Conservation (phyloP, 2,888 invertebrate species). For the Vannuccia rotundouncinata region DNA sequence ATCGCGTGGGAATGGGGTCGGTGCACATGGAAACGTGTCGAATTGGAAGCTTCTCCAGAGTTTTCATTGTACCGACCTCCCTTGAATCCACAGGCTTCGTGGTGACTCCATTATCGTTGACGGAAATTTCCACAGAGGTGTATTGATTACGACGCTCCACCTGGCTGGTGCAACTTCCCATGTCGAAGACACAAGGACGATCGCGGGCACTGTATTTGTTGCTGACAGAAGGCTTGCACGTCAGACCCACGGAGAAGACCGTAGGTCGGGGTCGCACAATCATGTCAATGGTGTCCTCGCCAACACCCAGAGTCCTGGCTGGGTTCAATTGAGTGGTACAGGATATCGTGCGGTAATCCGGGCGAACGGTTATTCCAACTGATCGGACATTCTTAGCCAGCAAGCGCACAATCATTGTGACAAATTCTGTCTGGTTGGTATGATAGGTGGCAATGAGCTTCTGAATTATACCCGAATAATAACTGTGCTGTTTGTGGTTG, state of each 20-base stretch:
- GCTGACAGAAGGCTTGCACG: not conserved
- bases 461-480: not conserved
- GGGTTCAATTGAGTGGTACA: not conserved
- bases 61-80: not conserved
- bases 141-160: not conserved
- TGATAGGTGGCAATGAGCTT: not conserved
- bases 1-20: not conserved
- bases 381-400: not conserved
- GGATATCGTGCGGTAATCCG: not conserved
- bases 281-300: not conserved
- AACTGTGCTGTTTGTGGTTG: not conserved
- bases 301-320: not conserved
- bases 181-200: not conserved
- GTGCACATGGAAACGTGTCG: not conserved
- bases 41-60: not conserved
- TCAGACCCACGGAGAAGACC: not conserved
- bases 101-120: not conserved
- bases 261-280: not conserved
- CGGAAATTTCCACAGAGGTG: not conserved
- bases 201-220: conserved; percentile 4
- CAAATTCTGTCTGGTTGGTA: not conserved
- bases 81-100: not conserved
- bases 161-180: not conserved
- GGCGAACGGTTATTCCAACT: not conserved
- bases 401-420: not conserved